phyloP scores from a whole-genome alignment of 2,113 vertebrate genomes.

The Eudyptes chrysolophus region DNA sequence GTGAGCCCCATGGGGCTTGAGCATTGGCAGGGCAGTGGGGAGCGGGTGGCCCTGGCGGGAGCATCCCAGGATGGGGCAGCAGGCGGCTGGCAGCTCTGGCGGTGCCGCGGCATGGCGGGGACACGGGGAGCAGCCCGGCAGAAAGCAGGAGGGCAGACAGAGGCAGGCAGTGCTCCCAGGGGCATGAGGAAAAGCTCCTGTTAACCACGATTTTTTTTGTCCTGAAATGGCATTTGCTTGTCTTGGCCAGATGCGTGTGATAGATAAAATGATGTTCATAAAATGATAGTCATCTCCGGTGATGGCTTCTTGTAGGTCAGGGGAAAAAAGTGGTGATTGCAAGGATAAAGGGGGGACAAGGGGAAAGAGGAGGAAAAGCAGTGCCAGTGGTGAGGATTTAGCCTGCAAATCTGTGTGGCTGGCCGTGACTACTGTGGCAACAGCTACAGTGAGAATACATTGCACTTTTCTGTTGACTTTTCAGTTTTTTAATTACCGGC shows the following conservation, averaged over 20 bases:
- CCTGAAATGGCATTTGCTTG: background rate
- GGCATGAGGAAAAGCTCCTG: fast-evolving
- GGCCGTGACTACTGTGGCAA: background rate
- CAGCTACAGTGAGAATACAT: constrained; percentile 15
- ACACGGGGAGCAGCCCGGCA: fast-evolving
- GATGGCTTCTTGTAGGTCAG: background rate
- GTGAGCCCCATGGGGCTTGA: background rate
- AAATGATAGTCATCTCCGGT: background rate
- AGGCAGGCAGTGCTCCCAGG: background rate
- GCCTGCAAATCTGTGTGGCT: background rate
- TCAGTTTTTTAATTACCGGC: constrained; percentile 52
- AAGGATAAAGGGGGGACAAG: background rate
- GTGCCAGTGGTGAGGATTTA: background rate
- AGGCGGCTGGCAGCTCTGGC: background rate
- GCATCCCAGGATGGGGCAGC: background rate
- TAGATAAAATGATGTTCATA: background rate
- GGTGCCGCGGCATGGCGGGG: fast-evolving
- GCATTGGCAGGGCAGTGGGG: background rate
- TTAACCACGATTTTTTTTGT: background rate
- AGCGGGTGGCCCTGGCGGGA: fast-evolving
- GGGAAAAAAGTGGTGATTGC: background rate
- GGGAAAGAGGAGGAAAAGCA: background rate
- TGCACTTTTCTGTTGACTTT: constrained; percentile 62
- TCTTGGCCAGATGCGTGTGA: background rate
- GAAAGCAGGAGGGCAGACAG: background rate